phyloP scores from a whole-genome alignment of 2,888 invertebrate genomes.

The Kuschelorhynchus macadamiae region DNA sequence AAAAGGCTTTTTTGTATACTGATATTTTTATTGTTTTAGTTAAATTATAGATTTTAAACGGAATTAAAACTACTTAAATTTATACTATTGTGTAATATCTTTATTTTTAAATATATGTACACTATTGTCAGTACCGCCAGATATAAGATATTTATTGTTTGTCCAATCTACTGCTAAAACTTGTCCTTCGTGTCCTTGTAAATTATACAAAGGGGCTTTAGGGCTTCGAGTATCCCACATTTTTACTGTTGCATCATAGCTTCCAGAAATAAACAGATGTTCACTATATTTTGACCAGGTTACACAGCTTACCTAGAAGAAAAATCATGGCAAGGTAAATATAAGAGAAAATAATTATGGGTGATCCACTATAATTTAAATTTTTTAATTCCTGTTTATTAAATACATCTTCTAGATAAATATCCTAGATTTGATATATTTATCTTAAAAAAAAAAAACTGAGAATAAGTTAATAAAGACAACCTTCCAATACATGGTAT shows the following conservation, averaged over 20 bases:
- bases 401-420: no score
- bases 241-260: conserved; percentile 92
- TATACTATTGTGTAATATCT: conserved; percentile 41
- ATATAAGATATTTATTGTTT: conserved; percentile 85
- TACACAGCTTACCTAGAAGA: conserved; percentile 42
- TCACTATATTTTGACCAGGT: conserved; percentile 84
- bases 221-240: conserved; percentile 97
- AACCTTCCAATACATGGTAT: no score
- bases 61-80: background rate
- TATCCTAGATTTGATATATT: no score
- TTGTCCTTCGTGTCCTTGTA: conserved; percentile 94
- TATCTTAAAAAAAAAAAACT: no score
- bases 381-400: no score
- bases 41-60: no score
- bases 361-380: no score
- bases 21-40: no score
- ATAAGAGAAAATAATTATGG: no score
- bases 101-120: conserved; percentile 85
- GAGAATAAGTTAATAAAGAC: no score
- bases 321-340: no score
- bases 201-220: conserved; percentile 91
- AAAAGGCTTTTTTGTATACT: no score
- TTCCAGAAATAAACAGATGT: conserved; percentile 91
- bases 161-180: conserved; percentile 96
- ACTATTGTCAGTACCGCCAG: conserved; percentile 94